phyloP scores from a whole-genome alignment of 2,888 invertebrate genomes.

The Macaria liturata region DNA sequence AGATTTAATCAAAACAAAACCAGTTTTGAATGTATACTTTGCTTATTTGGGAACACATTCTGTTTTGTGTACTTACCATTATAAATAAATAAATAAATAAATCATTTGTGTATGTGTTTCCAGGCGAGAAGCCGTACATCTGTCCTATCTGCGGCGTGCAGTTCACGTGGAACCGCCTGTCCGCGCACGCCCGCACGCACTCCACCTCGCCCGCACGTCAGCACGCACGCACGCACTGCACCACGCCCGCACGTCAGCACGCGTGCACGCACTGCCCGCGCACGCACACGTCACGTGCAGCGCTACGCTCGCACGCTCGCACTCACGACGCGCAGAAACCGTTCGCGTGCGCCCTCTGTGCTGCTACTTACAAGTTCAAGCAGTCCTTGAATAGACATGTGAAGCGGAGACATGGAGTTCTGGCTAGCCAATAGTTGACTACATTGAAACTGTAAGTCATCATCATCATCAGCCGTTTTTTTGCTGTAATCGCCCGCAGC shows the following conservation, averaged over 20 bases:
- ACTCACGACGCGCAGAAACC: slow-evolving; percentile 30
- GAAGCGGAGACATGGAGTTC: slow-evolving; percentile 45
- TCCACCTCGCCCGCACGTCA: slow-evolving; percentile 39
- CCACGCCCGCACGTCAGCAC: slow-evolving; percentile 21
- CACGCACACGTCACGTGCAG: slow-evolving; percentile 34
- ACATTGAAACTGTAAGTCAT: too few relatives aligned
- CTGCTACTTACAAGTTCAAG: slow-evolving; percentile 51
- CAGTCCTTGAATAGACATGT: slow-evolving; percentile 66
- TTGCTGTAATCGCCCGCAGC: too few relatives aligned
- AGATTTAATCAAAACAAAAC: too few relatives aligned
- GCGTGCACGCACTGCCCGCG: slow-evolving; percentile 38
- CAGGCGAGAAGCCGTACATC: slow-evolving; percentile 66
- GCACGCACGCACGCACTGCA: slow-evolving; percentile 26
- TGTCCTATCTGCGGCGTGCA: slow-evolving; percentile 63
- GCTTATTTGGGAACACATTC: too few relatives aligned
- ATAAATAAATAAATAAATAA: too few relatives aligned
- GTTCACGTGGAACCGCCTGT: slow-evolving; percentile 67
- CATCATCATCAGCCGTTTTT: too few relatives aligned
- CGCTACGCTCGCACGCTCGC: slow-evolving; percentile 39
- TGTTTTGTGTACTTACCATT: too few relatives aligned
- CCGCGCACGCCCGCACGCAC: slow-evolving; percentile 51
- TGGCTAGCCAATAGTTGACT: too few relatives aligned
- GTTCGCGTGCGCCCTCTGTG: slow-evolving; percentile 41
- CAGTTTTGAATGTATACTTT: too few relatives aligned
- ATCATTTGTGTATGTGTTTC: background rate